Evolutionary conservation across 2,797 vertebrate genomes (phyloP).

Genomic region (Sphaeramia orbicularis): DNA sequence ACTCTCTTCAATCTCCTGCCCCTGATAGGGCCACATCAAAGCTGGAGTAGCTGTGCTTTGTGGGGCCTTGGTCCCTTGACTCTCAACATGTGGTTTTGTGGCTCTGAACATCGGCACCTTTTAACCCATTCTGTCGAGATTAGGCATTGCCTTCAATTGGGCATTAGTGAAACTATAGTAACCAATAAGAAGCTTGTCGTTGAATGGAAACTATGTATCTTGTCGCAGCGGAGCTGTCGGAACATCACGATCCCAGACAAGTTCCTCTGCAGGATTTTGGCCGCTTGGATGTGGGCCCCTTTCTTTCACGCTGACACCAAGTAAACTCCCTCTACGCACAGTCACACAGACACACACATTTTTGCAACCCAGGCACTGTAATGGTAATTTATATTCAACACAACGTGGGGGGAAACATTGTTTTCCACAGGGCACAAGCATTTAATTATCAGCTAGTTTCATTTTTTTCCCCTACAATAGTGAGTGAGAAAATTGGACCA

Average conservation of each 20-base stretch:
- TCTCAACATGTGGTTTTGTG: constrained; percentile 99
- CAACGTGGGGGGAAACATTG: constrained; percentile 83
- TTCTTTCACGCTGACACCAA: constrained; percentile 90
- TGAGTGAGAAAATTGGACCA: constrained; percentile 80
- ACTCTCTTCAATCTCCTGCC: constrained; percentile 87
- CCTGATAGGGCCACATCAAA: constrained; percentile 90
- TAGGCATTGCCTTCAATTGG: constrained; percentile 96
- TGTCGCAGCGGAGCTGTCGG: constrained; percentile 94
- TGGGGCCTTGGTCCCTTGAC: constrained; percentile 94
- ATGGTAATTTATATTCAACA: constrained; percentile 92
- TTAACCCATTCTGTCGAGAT: constrained; percentile 99
- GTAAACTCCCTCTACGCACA: constrained; percentile 83
- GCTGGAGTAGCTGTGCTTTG: constrained; percentile 90
- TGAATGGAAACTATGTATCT: constrained; percentile 99
- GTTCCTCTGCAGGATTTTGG: constrained; percentile 93
- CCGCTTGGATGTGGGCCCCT: constrained; percentile 90
- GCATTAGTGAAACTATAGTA: constrained; percentile 99
- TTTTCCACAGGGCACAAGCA: constrained; percentile 86
- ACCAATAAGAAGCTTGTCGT: constrained; percentile 97
- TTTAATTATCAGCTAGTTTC: constrained; percentile 87
- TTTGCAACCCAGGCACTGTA: constrained; percentile 81
- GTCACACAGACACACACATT: constrained; percentile 50
- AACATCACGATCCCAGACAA: constrained; percentile 92
- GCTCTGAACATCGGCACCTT: constrained; percentile 98
- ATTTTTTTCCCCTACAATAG: constrained; percentile 86